Conservation (phyloP, 2,113 vertebrate genomes). For the Orcinus orca region DNA sequence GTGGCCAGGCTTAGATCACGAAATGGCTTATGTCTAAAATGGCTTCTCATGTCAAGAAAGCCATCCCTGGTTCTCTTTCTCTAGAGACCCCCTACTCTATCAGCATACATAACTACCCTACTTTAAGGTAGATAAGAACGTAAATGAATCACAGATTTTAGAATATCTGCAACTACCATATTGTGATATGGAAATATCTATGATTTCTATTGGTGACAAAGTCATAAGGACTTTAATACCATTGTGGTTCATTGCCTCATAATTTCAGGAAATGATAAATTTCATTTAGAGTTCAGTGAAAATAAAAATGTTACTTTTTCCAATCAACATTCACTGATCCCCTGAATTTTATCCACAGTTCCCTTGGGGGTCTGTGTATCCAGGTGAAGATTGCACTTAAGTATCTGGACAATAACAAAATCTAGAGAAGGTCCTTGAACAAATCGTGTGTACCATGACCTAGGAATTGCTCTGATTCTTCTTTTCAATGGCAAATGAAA, state of each 20-base stretch:
- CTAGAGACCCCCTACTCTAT: not conserved
- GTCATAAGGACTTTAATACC: not conserved
- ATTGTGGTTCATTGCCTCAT: not conserved
- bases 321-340: not conserved
- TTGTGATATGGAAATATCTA: not conserved
- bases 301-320: not conserved
- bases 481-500: not conserved
- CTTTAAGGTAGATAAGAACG: not conserved
- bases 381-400: not conserved
- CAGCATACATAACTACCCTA: not conserved
- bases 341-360: not conserved
- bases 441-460: not conserved
- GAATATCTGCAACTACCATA: not conserved
- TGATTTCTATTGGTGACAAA: not conserved
- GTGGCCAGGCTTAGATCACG: not conserved
- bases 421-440: not conserved
- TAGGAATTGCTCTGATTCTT: not conserved
- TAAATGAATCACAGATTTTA: not conserved
- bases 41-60: not conserved
- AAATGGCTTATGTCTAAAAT: not conserved
- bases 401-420: not conserved
- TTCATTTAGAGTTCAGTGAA: not conserved
- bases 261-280: not conserved
- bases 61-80: not conserved
- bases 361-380: not conserved